Base-by-base conservation (phyloP, 2,797 vertebrate species). In the Xiphorhynchus erythropygius region DNA sequence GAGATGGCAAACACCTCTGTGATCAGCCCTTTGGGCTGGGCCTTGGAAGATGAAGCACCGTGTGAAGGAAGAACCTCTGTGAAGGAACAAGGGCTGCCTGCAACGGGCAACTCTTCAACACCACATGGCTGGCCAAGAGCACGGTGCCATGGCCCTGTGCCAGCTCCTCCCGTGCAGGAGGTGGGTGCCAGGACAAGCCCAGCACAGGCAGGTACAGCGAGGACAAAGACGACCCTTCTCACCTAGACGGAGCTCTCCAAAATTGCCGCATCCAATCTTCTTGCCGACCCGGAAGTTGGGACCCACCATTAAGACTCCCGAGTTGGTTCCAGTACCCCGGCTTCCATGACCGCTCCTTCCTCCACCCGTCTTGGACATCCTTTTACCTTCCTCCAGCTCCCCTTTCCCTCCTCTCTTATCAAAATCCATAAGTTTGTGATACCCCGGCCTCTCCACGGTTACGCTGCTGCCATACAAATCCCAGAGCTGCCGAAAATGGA, bases 341-440 rank as follows among this genome's bases (percentile, higher is more conserved):
- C 98, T 97, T 89, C 98, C 98, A 94, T 99, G 99, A 97, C 98
- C 98, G 98, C 98, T 98, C 97, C 99, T 98, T 97, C 98, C 98
- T 94, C 98, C 98, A 80, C 98, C 97, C 64, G 99, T 96, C 97
- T 99, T 99, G 94, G 99, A 99, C 99, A 99, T 99, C 97, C 98
- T 99, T 98, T 99, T 99, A 82, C 98, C 98, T 98, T 99, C 99
- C 97, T 99, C 99, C 90, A 98, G 97, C 96, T 99, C 99, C 98
- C 98, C 99, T 98, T 99, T 99, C 97, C 99, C 99, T 98, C 99
- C 99, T 99, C 98, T 99, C 98, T 99, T 99, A 97, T 99, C 99
- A 99, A 99, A 99, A 99, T 99, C 99, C 99, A 99, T 99, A 99
- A 99, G 99, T 99, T 99, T 99, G 98, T 99, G 99, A 98, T 99